Conservation (phyloP, 2,797 vertebrate species). For the Diglossa cyanea region DNA sequence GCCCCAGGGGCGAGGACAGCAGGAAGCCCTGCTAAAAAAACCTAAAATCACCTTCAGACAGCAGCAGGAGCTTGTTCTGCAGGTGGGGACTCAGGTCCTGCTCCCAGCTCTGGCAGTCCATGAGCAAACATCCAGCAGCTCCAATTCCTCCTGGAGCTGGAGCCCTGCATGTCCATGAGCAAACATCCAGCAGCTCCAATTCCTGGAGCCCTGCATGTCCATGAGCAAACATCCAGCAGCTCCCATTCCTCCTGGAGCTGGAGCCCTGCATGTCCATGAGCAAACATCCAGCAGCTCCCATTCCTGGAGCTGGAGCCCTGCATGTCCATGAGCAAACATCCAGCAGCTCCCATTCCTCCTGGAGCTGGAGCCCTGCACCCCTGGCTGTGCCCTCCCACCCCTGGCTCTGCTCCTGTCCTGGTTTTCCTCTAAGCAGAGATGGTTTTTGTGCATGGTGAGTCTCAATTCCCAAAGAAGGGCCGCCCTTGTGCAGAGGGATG, state of each 20-base stretch:
- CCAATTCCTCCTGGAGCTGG: accelerated
- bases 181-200: no score
- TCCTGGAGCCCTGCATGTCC: no score
- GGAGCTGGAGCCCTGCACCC: neutral
- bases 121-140: neutral
- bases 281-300: no score
- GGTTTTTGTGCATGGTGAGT: accelerated
- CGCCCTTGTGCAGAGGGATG: neutral
- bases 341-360: no score
- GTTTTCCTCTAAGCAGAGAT: neutral
- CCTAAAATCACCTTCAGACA: neutral
- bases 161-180: no score
- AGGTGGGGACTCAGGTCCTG: neutral
- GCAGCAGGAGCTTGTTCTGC: neutral
- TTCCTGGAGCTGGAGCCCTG: neutral
- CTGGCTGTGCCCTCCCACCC: neutral
- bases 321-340: no score
- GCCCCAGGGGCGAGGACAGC: neutral
- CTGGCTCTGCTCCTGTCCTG: neutral
- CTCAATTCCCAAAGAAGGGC: neutral
- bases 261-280: no score
- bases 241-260: no score
- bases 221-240: no score
- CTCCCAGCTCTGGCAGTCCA: accelerated
- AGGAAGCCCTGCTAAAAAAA: neutral